Evolutionary conservation across 2,113 vertebrate species (phyloP), one percentile per base, ranked within the genome.

Genomic region (Spermophilus dauricus): DNA sequence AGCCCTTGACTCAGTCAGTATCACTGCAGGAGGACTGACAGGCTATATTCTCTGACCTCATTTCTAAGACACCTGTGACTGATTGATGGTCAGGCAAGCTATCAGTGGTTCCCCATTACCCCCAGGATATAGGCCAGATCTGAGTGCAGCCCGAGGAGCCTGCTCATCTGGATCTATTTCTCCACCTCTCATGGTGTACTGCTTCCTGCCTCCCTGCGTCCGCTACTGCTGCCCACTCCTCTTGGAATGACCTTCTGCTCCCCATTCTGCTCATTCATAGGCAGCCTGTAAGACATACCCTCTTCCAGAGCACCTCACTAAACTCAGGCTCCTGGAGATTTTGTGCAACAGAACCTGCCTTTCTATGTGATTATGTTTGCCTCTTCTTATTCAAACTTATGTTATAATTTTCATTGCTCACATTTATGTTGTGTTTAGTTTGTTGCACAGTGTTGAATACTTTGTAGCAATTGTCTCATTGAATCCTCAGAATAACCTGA

Each of bases 161-260:
- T 5, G 34, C 75, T 81, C 16, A 5, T 26, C 42, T 37, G 39
- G n/a, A 9, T 65, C 37, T 10, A 1, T 12, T 2, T 14, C 39
- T 37, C 34, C 2, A 16, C 61, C 3, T 14, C 48, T 72, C 51
- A 1, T 2, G 30, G 32, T 3, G 0, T 3, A 0, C 26, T 11
- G 32, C 63, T 53, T 8, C 0, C 0, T 12, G 53, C n/a, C 30
- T 37, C 61, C 8, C 0, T 12, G 53, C 30, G 11, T 37, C 69
- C 4, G 20, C 56, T 7, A 58, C 56, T 58, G 56, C 56, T 58
- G 56, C 22, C 81, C 20, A 5, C 28, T 51, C 17, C 22, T 75
- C 70, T 61, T 22, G 56, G 65, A 78, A 34, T 48, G 65, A 91
- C 32, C 2, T 37, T 11, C 18, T 0, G 20, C 11, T 48, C 16